Conservation (phyloP, 2,797 vertebrate species). For the Tadarida brasiliensis region DNA sequence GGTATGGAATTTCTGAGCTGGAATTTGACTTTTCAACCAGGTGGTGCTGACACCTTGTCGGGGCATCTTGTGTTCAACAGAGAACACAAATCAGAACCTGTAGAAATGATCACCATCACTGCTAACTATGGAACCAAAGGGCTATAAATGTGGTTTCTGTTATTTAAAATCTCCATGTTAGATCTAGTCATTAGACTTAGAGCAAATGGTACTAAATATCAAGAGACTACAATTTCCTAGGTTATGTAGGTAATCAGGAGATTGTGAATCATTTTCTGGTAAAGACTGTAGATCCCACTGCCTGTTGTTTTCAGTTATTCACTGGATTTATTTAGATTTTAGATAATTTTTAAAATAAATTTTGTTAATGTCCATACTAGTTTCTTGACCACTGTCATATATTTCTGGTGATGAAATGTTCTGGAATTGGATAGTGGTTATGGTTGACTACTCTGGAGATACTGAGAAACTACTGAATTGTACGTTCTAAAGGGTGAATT, state of each 20-base stretch:
- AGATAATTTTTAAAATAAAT: not conserved
- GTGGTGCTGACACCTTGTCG: not conserved
- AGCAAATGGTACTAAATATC: not conserved
- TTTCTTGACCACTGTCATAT: not conserved
- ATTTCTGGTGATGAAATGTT: not conserved
- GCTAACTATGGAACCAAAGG: not conserved
- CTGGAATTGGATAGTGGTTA: not conserved
- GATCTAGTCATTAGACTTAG: not conserved
- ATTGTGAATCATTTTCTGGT: slow-evolving; percentile 40
- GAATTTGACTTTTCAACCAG: not conserved
- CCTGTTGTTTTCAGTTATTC: not conserved
- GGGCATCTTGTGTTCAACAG: not conserved
- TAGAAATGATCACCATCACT: not conserved
- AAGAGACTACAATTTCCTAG: slow-evolving; percentile 5
- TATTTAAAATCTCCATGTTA: not conserved
- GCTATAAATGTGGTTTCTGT: not conserved
- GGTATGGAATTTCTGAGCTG: not conserved
- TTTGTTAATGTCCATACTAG: not conserved
- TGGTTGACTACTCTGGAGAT: not conserved
- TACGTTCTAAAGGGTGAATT: not conserved
- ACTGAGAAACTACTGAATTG: not conserved
- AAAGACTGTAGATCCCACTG: not conserved
- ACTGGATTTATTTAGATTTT: not conserved
- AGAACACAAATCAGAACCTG: not conserved
- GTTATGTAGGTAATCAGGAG: not conserved